These are phyloP conservation scores for Trochalopteron elliotii DNA, from an alignment of 2,113 vertebrate species.

Conservation along the genomic window DNA sequence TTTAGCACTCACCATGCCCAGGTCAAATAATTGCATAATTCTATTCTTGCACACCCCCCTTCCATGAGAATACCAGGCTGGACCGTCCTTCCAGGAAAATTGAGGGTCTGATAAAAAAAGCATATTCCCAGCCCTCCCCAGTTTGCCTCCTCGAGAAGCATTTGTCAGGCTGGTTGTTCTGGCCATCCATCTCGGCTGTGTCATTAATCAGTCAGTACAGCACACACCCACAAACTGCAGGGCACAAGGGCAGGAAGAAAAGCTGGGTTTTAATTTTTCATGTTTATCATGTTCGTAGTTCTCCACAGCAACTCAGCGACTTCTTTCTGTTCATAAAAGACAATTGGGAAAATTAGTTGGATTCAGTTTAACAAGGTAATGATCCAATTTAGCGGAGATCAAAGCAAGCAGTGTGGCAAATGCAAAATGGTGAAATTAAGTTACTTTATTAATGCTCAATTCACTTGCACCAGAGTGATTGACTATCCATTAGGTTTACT, in stretches of 20 bases:
- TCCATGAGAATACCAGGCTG: not conserved
- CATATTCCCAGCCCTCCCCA: not conserved
- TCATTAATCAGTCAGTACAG: not conserved
- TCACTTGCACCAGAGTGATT: not conserved
- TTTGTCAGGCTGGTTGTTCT: not conserved
- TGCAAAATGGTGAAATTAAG: conserved; percentile 11
- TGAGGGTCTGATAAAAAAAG: not conserved
- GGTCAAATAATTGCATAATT: not conserved
- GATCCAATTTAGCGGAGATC: conserved; percentile 29
- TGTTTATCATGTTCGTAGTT: conserved; percentile 27
- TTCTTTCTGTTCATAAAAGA: conserved; percentile 52
- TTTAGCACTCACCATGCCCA: not conserved
- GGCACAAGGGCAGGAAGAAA: conserved; percentile 5
- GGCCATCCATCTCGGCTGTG: not conserved
- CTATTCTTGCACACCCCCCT: not conserved
- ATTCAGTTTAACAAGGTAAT: conserved; percentile 63
- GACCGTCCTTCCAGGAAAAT: not conserved
- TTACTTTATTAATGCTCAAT: conserved; percentile 31
- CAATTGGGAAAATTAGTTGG: conserved; percentile 67
- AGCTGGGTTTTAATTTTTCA: conserved; percentile 28
- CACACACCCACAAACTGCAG: not conserved
- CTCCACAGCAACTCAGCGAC: conserved; percentile 5
- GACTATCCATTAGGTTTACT: not conserved
- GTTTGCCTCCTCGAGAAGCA: not conserved
- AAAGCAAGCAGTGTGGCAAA: conserved; percentile 47